Base-by-base conservation (phyloP, 2,797 vertebrate genomes). In the Phataginus tetradactyla region DNA sequence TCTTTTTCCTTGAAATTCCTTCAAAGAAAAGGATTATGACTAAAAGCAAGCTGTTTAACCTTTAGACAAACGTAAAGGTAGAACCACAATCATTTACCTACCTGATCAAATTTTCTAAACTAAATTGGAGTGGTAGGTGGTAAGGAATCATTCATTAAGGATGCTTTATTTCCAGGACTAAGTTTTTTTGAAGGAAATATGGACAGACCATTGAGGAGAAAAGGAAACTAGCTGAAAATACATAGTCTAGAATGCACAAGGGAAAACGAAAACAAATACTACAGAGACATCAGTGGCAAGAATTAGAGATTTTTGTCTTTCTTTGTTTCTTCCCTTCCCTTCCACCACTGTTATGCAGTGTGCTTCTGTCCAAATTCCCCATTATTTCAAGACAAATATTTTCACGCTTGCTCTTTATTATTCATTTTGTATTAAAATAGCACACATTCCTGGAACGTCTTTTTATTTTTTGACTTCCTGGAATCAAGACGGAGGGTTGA, bases 401-500 rank as follows among this genome's bases (percentile, higher is more conserved):
- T 92, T 92, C 84, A 95, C 0, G 0, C 57, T 92, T 96, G 7
- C 12, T 81, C 84, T 85, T 79, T 94, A 55, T 86, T 53, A 18
- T 89, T 96, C 83, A 61, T 69, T 64, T 63, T n/a, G 42, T 37
- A 21, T 90, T 91, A 77, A 97, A 90, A 90, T 17, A 91, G 85
- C 95, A 81, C 53, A 37, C 25, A 37, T 79, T 97, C 57, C 7
- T 86, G 71, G 68, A 87, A 86, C 39, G 55, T 63, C 66, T 91
- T 75, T 95, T 87, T 86, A 96, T 49, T 75, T 51, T n/a, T 34
- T 12, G 32, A 78, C 25, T 55, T 88, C 23, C 86, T 97, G 95
- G 75, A 97, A 94, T 98, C 63, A 85, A 51, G 55, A 51, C 4
- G 39, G 95, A 78, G 15, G 71, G 96, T 95, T 98, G 96, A 97